These are phyloP conservation scores for Heliocidaris erythrogramma DNA, from an alignment of 35 echinoderm and acorn worm species.

Conservation along the genomic window DNA sequence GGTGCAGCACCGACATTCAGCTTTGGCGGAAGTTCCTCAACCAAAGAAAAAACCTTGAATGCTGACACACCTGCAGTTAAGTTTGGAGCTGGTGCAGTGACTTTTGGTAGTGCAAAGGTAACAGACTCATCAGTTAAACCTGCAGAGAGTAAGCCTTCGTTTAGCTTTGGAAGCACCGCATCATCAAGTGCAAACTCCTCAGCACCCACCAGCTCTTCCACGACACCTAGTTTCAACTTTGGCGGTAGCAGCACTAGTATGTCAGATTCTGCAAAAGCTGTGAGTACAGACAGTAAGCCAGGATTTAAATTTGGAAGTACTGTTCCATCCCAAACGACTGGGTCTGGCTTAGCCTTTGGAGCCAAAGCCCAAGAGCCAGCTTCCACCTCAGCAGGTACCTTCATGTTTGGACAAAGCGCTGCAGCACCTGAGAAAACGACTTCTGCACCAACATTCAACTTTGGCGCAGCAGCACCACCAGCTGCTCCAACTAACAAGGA, in stretches of 20 bases:
- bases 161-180: slow-evolving; percentile 51
- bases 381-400: neutral
- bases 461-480: slow-evolving; percentile 28
- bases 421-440: slow-evolving; percentile 18
- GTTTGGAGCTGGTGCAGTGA: slow-evolving; percentile 34
- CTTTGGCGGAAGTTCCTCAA: neutral
- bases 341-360: slow-evolving; percentile 21
- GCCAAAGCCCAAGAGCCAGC: slow-evolving; percentile 42
- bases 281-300: neutral
- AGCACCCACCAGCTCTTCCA: neutral
- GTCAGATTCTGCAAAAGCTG: neutral
- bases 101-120: neutral
- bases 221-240: slow-evolving; percentile 38
- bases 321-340: neutral
- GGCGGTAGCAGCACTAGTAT: slow-evolving; percentile 32
- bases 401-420: slow-evolving; percentile 34
- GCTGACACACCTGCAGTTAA: neutral
- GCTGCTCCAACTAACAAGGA: neutral
- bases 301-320: neutral
- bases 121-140: slow-evolving; percentile 5
- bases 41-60: neutral
- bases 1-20: neutral
- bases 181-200: neutral
- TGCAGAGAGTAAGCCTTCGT: neutral
- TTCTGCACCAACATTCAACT: slow-evolving; percentile 46